A percentile compares a stretch with the other conserved stretches of the same genome.
These are phyloP conservation scores for Acanthoscelides obtectus DNA, from an alignment of 2,888 invertebrate genomes.

Conservation along the genomic window DNA sequence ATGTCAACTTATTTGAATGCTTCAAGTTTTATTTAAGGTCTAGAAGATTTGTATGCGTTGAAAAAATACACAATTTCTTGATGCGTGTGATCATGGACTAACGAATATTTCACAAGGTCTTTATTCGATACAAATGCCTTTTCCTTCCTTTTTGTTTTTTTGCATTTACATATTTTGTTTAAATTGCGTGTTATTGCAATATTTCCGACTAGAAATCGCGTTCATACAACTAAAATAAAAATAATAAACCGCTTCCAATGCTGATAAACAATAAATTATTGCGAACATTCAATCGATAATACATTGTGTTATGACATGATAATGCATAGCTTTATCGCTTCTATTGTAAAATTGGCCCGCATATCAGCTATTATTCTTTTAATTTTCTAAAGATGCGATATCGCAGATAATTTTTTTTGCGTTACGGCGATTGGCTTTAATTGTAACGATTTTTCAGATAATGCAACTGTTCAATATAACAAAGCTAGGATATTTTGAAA, in stretches of 20 bases:
- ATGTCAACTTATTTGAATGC: too few relatives aligned
- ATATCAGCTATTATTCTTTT: neutral
- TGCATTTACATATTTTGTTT: neutral
- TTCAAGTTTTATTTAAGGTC: too few relatives aligned
- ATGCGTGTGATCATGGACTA: too few relatives aligned
- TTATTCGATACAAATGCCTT: too few relatives aligned
- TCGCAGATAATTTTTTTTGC: neutral
- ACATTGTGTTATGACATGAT: neutral
- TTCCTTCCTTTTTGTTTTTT: too few relatives aligned
- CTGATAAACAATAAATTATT: neutral
- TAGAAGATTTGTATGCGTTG: too few relatives aligned
- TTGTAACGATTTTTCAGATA: too few relatives aligned
- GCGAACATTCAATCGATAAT: neutral
- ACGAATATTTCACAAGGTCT: too few relatives aligned
- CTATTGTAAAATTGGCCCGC: neutral
- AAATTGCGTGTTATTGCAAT: neutral
- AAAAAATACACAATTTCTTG: too few relatives aligned
- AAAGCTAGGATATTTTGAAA: too few relatives aligned
- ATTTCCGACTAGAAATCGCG: neutral
- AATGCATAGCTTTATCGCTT: neutral
- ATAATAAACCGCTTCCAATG: neutral
- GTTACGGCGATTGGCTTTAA: too few relatives aligned
- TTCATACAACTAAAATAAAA: neutral
- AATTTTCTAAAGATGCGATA: neutral
- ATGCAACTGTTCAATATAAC: too few relatives aligned